Conservation (phyloP, 1,140 invertebrate genomes). For the Drosophila melanica region DNA sequence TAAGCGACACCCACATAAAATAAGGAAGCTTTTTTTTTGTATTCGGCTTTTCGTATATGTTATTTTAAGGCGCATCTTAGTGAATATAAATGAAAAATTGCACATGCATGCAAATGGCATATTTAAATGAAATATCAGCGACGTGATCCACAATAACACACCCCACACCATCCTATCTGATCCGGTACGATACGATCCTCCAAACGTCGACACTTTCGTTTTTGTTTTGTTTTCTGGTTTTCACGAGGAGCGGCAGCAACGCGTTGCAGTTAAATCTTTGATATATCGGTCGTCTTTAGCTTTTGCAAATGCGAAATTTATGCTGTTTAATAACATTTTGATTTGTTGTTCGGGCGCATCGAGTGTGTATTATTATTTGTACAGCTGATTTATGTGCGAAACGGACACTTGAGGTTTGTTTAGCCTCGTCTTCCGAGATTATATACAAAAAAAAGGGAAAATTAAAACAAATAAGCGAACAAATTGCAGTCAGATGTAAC, state of each 20-base stretch:
- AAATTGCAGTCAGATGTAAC: too few species aligned
- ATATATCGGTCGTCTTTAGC: slow-evolving; percentile 31
- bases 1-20: slow-evolving; percentile 18
- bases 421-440: background rate
- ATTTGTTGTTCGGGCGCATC: slow-evolving; percentile 40
- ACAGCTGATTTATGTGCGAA: slow-evolving; percentile 41
- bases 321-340: slow-evolving; percentile 44
- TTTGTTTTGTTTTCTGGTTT: slow-evolving; percentile 12
- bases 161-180: slow-evolving; percentile 16
- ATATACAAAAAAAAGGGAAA: background rate
- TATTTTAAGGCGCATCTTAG: slow-evolving; percentile 13
- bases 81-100: slow-evolving; percentile 61
- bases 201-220: slow-evolving; percentile 40
- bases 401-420: slow-evolving; percentile 7
- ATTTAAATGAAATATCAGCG: slow-evolving; percentile 53
- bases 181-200: slow-evolving; percentile 12
- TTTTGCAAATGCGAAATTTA: slow-evolving; percentile 36
- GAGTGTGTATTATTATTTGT: slow-evolving; percentile 36
- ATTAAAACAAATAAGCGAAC: too few species aligned
- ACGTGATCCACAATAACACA: slow-evolving; percentile 45
- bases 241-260: slow-evolving; percentile 6
- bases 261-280: slow-evolving; percentile 36
- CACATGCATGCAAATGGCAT: slow-evolving; percentile 63
- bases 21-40: slow-evolving; percentile 26
- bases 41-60: slow-evolving; percentile 1